These are phyloP conservation scores for Xestoiulus laeticollis DNA, from an alignment of 2,888 invertebrate species.

Conservation along the genomic window DNA sequence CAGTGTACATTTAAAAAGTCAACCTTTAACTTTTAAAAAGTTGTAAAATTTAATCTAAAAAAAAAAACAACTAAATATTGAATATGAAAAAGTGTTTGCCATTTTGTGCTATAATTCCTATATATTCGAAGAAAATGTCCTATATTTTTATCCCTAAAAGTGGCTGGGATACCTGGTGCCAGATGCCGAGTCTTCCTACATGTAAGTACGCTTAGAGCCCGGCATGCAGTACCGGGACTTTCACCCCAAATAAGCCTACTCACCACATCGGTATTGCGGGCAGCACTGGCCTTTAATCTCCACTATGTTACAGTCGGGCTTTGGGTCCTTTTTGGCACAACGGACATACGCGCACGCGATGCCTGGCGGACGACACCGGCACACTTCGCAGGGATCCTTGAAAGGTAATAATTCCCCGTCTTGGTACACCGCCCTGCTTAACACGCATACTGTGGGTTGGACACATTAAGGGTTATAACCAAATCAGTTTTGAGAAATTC, in stretches of 20 bases:
- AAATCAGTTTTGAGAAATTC: not conserved
- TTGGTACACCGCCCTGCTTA: slow-evolving; percentile 48
- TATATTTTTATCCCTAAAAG: too few species aligned
- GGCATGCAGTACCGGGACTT: too few species aligned
- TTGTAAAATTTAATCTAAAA: too few species aligned
- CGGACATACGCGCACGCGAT: slow-evolving; percentile 47
- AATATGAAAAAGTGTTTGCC: too few species aligned
- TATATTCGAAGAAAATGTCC: too few species aligned
- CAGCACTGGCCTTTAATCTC: slow-evolving; percentile 48
- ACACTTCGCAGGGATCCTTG: slow-evolving; percentile 52
- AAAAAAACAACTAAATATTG: too few species aligned
- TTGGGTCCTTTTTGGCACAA: slow-evolving; percentile 49
- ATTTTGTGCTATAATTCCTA: too few species aligned
- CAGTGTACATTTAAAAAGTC: too few species aligned
- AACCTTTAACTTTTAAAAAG: too few species aligned
- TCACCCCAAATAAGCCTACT: slow-evolving; percentile 49
- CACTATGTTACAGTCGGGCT: slow-evolving; percentile 49
- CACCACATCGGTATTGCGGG: slow-evolving; percentile 48
- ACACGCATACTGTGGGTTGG: slow-evolving; percentile 52
- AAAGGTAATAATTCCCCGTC: slow-evolving; percentile 48
- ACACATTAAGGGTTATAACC: slow-evolving; percentile 14
- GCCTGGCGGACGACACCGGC: slow-evolving; percentile 53
- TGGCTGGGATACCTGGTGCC: too few species aligned
- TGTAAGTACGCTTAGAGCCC: too few species aligned
- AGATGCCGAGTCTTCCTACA: too few species aligned